Evolutionary conservation across 2,113 vertebrate genomes (phyloP), one percentile per base, ranked within the genome.

Genomic region (Lathamus discolor): DNA sequence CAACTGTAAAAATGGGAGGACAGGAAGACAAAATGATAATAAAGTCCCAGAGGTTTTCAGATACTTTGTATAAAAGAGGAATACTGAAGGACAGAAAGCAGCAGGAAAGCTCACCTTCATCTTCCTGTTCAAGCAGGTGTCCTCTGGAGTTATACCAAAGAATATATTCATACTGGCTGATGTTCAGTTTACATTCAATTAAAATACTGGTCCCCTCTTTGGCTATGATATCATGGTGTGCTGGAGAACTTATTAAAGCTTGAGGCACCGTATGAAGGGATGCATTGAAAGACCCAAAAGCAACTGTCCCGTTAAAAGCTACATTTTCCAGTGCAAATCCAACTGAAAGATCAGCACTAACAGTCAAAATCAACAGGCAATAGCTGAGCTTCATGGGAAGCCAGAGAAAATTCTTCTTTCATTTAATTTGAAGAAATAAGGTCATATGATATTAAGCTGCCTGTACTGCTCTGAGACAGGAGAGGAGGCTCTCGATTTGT

Each of bases 61-160:
- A 43, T 22, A 52, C 49, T 35, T 59, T 46, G 7, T 48, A 66
- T n/a, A 48, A 90, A 86, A 88, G 49, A 16, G 33, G 63, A 92
- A 91, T 46, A 85, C 13, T 57, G 61, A 74, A 70, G 35, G 49
- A 66, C 0, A 62, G 61, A 67, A 87, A 95, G 75, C 15, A 93
- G 51, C 66, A 63, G 90, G 12, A 83, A 68, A 79, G 33, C 96
- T 98, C 97, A 99, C 99, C 98, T 97, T 92, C 85, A 48, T 55
- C 94, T 31, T 96, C 78, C 72, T 97, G 95, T 14, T 95, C 94
- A 80, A 99, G 98, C 27, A 97, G 83, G 55, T 79, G 95, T 77
- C 99, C 99, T 97, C 98, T 99, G 28, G 99, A 98, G 96, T 99
- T 99, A 95, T 98, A 99, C 99, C 99, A 99, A 88, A 86, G 92